Percentiles rank a stretch among this genome's conserved stretches.
These are phyloP conservation scores for Atrina japonica DNA, from an alignment of 2,888 invertebrate species.

Conservation along the genomic window DNA sequence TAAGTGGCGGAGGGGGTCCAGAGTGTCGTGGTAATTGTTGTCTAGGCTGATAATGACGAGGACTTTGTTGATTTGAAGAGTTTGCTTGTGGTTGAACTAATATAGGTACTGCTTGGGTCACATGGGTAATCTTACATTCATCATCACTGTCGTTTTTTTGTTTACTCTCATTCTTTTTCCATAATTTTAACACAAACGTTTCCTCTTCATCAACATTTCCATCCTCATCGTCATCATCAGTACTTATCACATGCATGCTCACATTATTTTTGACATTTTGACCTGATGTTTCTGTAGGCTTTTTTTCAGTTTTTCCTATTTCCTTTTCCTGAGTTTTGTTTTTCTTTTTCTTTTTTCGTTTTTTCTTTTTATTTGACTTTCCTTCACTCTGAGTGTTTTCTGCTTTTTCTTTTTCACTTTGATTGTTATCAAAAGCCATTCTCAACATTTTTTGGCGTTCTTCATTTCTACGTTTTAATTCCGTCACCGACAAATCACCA, in stretches of 20 bases:
- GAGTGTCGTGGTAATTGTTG: conserved; percentile 16
- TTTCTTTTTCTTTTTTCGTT: conserved; percentile 38
- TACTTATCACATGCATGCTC: background rate
- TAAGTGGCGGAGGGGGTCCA: conserved; percentile 2
- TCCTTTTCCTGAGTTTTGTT: conserved; percentile 21
- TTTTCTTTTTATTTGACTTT: conserved; percentile 33
- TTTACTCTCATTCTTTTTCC: conserved; percentile 39
- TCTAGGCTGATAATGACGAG: conserved; percentile 6
- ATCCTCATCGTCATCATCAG: conserved; percentile 31
- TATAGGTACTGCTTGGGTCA: conserved; percentile 1
- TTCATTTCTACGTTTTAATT: conserved; percentile 59
- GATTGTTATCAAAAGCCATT: conserved; percentile 48
- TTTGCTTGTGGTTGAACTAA: background rate
- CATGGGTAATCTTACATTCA: conserved; percentile 39
- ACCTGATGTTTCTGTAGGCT: conserved; percentile 6
- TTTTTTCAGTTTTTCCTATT: too few relatives aligned
- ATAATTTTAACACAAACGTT: conserved; percentile 59
- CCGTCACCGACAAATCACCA: conserved; percentile 52
- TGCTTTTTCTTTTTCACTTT: conserved; percentile 11
- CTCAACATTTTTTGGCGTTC: conserved; percentile 60
- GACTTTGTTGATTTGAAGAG: background rate
- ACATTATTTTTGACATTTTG: conserved; percentile 30
- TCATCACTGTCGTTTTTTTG: conserved; percentile 26
- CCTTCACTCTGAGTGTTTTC: background rate
- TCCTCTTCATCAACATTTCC: conserved; percentile 61